These are phyloP conservation scores for Coregonus sp. DNA, from an alignment of 2,797 vertebrate genomes.

Conservation along the genomic window DNA sequence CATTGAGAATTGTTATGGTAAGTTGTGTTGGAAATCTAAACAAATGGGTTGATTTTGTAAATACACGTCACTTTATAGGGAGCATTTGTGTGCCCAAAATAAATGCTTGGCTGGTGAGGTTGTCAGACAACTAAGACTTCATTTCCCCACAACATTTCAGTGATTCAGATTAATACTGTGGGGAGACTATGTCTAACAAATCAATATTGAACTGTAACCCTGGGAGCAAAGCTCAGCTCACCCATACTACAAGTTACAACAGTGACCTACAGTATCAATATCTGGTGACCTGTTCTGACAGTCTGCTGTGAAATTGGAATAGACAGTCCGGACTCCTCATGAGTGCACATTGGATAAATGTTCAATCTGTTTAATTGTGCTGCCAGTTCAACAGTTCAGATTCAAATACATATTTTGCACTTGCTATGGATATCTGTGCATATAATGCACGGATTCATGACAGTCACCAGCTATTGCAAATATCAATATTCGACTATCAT, in stretches of 20 bases:
- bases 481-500: neutral
- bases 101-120: neutral
- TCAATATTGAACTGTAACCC: conserved; percentile 32
- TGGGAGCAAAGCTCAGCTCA: conserved; percentile 3
- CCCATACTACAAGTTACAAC: conserved; percentile 5
- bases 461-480: neutral
- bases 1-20: neutral
- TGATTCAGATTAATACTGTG: neutral
- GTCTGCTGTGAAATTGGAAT: no score
- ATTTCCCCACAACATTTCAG: no score
- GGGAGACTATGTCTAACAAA: conserved; percentile 1
- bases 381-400: neutral
- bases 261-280: neutral
- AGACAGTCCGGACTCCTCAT: neutral
- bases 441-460: neutral
- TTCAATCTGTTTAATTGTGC: neutral
- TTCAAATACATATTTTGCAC: neutral
- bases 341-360: neutral
- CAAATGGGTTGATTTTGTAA: neutral
- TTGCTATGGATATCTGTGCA: neutral
- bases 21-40: neutral
- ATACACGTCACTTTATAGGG: neutral
- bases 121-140: no score
- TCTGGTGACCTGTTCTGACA: neutral
- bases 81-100: neutral